Base-by-base conservation (phyloP, 2,113 vertebrate species). In the Onychostruthus taczanowskii region DNA sequence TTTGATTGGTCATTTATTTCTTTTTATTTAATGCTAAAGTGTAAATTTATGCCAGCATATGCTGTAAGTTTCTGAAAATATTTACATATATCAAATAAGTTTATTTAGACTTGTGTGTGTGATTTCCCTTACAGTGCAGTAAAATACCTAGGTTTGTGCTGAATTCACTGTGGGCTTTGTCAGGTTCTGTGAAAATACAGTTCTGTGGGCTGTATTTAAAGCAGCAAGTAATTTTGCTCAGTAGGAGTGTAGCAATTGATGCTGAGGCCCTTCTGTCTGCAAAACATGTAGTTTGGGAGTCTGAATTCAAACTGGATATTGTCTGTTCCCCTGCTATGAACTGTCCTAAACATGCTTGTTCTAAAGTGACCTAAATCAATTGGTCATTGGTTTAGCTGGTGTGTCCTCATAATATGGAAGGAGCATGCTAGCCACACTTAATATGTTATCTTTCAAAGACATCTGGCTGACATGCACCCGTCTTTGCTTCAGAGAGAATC, bases 221-320 rank as follows among this genome's bases (percentile, higher is more conserved):
- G 67, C 77, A 92, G 46, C 68, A 74, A 95, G 72, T 88, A 79
- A 94, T 95, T 94, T 92, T 90, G 6, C 92, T 93, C 86, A 70
- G 86, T 92, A 84, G 94, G 88, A 92, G 33, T 44, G 24, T 61
- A 91, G 50, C 67, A 74, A 86, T 66, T 84, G 92, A 92, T 92
- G 85, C 86, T 84, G 85, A 92, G 72, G 46, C 79, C 83, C 83
- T 93, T 94, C 92, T 96, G 86, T 92, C 94, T 93, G 81, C 63
- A 90, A 56, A 90, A 46, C n/a, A 33, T 39, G 53, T 16, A 52
- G 22, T 86, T 91, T 93, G 72, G 46, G 79, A 90, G 10, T 63
- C 46, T 83, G 75, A 75, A 67, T 70, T 95, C 72, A 77, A 66
- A 47, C 39, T 84, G 72, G 14, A 16, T 69, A 4, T 90, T 55